A percentile compares a stretch with the other conserved stretches of the same genome.
Conservation (phyloP, 1,140 invertebrate genomes). For the Zaprionus inermis region DNA sequence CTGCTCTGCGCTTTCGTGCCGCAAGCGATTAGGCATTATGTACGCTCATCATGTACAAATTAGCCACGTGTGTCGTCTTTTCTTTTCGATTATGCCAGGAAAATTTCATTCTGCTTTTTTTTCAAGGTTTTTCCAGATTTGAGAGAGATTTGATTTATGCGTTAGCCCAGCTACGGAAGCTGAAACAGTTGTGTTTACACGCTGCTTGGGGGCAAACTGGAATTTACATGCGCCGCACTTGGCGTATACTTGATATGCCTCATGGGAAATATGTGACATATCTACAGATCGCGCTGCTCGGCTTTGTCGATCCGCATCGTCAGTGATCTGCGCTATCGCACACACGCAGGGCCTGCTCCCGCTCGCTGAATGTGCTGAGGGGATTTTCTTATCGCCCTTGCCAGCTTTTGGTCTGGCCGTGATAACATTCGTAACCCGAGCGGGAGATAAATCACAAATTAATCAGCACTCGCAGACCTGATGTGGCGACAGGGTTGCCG, state of each 20-base stretch:
- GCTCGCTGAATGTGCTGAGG: conserved; percentile 26
- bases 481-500: conserved; percentile 13
- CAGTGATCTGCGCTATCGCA: conserved; percentile 10
- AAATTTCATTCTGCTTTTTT: not conserved
- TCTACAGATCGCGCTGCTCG: not conserved
- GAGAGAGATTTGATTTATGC: not conserved
- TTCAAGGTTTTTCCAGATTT: not conserved
- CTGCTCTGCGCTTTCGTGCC: not conserved
- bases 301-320: not conserved
- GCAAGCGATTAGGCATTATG: conserved; percentile 17
- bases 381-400: conserved; percentile 53
- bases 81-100: not conserved
- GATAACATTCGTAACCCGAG: conserved; percentile 72
- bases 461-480: conserved; percentile 49
- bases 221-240: not conserved
- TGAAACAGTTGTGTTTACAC: not conserved
- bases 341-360: not conserved
- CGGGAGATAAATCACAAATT: conserved; percentile 71
- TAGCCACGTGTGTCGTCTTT: not conserved
- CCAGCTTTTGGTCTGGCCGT: conserved; percentile 61
- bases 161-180: not conserved
- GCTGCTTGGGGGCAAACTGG: not conserved
- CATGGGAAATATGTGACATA: conserved; percentile 2
- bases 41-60: conserved; percentile 3
- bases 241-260: conserved; percentile 5